phyloP scores from a whole-genome alignment of 2,797 vertebrate genomes.

The Xyrichtys novacula region DNA sequence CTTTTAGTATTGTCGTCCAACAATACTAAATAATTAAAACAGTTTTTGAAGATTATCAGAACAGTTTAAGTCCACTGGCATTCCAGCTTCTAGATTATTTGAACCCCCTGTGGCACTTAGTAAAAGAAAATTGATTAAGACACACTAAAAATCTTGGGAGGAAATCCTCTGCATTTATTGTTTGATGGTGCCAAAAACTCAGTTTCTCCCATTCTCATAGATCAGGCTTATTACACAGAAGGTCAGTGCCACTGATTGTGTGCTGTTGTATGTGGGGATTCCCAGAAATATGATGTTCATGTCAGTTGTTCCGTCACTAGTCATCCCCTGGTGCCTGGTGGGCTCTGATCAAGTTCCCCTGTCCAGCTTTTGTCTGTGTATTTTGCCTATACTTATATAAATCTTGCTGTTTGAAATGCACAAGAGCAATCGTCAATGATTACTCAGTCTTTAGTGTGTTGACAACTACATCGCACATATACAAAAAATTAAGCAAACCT shows the following conservation, averaged over 20 bases:
- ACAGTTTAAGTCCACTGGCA: no score
- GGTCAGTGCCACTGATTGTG: not conserved
- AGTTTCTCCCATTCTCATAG: not conserved
- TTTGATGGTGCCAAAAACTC: not conserved
- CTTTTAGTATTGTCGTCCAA: no score
- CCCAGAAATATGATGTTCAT: constrained; percentile 56
- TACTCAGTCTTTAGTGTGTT: not conserved
- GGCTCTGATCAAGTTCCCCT: constrained; percentile 42
- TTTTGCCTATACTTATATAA: constrained; percentile 8
- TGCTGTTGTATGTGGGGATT: constrained; percentile 55
- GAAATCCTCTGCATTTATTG: no score
- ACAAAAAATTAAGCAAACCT: not conserved
- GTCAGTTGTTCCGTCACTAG: constrained; percentile 41
- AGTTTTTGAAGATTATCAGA: no score
- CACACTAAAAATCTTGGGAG: no score
- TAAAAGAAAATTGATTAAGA: no score
- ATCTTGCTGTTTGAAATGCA: not conserved
- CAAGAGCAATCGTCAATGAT: constrained; percentile 11
- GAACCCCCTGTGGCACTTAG: no score
- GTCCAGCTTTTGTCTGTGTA: constrained; percentile 8
- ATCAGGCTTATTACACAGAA: not conserved
- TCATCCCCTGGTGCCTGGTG: constrained; percentile 30
- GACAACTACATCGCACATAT: not conserved
- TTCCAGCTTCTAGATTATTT: no score
- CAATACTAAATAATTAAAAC: no score